phyloP scores from a whole-genome alignment of 2,797 vertebrate species.

The Telmatherina bonti region DNA sequence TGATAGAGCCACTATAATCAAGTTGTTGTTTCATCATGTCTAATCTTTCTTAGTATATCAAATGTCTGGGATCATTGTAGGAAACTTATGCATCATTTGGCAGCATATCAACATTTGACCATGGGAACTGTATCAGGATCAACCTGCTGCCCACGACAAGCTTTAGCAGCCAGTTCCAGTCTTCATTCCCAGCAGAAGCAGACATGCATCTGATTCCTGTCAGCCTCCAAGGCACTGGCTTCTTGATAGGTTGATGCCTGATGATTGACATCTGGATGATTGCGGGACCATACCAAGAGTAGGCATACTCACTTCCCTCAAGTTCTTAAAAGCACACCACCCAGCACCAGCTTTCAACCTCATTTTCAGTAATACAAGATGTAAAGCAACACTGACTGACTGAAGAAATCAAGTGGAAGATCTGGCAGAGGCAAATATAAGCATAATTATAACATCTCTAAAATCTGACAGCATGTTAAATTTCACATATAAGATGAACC shows the following conservation, averaged over 20 bases:
- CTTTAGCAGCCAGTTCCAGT: constrained; percentile 5
- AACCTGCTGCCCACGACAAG: constrained; percentile 12
- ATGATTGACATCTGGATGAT: constrained; percentile 61
- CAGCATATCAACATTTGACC: background rate
- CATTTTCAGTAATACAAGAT: constrained; percentile 28
- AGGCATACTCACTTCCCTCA: constrained; percentile 35
- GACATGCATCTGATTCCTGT: constrained; percentile 50
- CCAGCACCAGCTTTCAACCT: constrained; percentile 20
- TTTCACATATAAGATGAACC: background rate
- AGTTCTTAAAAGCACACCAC: constrained; percentile 37
- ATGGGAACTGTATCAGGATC: background rate
- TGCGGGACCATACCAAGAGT: constrained; percentile 29
- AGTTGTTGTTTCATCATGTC: no score
- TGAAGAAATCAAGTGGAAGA: background rate
- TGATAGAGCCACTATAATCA: no score
- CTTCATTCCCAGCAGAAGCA: background rate
- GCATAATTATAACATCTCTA: background rate
- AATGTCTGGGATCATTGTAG: background rate
- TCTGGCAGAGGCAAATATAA: background rate
- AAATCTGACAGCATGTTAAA: background rate
- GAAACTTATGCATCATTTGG: background rate
- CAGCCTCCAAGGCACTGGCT: constrained; percentile 43
- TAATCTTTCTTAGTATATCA: background rate
- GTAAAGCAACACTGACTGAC: constrained; percentile 64
- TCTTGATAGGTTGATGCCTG: constrained; percentile 31